phyloP scores from a whole-genome alignment of 2,113 vertebrate species.

The Euleptes europaea region DNA sequence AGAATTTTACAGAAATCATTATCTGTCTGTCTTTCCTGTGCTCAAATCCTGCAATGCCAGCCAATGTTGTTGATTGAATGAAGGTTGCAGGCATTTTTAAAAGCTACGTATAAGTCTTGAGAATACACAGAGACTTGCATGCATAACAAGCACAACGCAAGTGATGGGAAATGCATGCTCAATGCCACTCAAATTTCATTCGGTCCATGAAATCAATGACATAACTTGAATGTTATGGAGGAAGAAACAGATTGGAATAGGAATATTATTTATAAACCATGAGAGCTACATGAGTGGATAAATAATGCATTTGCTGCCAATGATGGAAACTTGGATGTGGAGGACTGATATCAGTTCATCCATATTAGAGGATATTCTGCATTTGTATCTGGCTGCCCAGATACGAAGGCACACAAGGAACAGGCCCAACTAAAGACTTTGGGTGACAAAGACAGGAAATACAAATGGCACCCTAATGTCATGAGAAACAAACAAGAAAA shows the following conservation, averaged over 20 bases:
- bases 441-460: not conserved
- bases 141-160: not conserved
- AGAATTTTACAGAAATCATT: too few relatives aligned
- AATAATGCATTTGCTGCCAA: not conserved
- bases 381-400: not conserved
- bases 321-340: not conserved
- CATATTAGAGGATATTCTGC: not conserved
- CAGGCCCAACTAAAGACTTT: not conserved
- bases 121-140: not conserved
- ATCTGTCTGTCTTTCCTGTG: too few relatives aligned
- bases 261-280: not conserved
- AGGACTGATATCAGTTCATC: not conserved
- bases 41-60: not conserved
- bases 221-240: not conserved
- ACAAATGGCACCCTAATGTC: not conserved
- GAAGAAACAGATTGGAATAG: not conserved
- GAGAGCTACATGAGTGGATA: not conserved
- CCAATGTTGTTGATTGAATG: not conserved
- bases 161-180: not conserved
- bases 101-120: not conserved
- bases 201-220: not conserved
- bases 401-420: not conserved
- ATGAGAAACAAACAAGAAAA: not conserved
- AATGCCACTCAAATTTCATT: not conserved
- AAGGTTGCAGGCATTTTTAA: not conserved